phyloP scores from a whole-genome alignment of 2,888 invertebrate species.

The Monopis laevigella region DNA sequence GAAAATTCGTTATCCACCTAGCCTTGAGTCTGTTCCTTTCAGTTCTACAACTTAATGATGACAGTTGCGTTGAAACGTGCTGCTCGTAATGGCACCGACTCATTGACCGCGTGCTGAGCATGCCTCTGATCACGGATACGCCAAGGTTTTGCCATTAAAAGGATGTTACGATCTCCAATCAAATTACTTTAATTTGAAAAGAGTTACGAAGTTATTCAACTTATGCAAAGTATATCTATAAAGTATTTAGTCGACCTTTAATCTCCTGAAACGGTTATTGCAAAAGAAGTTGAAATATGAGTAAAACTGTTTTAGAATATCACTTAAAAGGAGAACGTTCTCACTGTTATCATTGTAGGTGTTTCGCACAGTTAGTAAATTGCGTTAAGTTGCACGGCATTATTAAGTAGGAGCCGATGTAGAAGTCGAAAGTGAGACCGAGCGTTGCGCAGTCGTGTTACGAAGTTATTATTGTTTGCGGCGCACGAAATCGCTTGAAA shows the following conservation, averaged over 20 bases:
- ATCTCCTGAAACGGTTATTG: too few relatives aligned
- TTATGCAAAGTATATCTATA: too few relatives aligned
- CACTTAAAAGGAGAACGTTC: too few relatives aligned
- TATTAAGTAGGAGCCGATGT: slow-evolving; percentile 2
- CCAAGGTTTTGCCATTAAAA: slow-evolving; percentile 28
- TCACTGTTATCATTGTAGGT: slow-evolving; percentile 2
- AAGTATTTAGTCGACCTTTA: too few relatives aligned
- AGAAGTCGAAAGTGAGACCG: slow-evolving; percentile 54
- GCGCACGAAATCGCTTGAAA: slow-evolving; percentile 67
- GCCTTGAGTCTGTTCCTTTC: slow-evolving; percentile 62
- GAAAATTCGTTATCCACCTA: slow-evolving; percentile 64
- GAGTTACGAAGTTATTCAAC: too few relatives aligned
- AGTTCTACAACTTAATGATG: slow-evolving; percentile 57
- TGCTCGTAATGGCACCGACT: slow-evolving; percentile 43
- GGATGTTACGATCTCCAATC: slow-evolving; percentile 5
- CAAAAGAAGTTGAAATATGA: too few relatives aligned
- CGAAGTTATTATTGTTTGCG: slow-evolving; percentile 65
- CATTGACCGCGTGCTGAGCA: slow-evolving; percentile 29
- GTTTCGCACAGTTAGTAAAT: slow-evolving; percentile 4
- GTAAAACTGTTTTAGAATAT: too few relatives aligned
- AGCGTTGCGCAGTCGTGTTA: slow-evolving; percentile 62
- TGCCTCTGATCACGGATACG: slow-evolving; percentile 33
- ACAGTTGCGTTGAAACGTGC: slow-evolving; percentile 55
- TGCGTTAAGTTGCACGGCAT: slow-evolving; percentile 6
- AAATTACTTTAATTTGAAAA: too few relatives aligned